phyloP scores from a whole-genome alignment of 2,888 invertebrate species.

The Phytoseiulus persimilis region DNA sequence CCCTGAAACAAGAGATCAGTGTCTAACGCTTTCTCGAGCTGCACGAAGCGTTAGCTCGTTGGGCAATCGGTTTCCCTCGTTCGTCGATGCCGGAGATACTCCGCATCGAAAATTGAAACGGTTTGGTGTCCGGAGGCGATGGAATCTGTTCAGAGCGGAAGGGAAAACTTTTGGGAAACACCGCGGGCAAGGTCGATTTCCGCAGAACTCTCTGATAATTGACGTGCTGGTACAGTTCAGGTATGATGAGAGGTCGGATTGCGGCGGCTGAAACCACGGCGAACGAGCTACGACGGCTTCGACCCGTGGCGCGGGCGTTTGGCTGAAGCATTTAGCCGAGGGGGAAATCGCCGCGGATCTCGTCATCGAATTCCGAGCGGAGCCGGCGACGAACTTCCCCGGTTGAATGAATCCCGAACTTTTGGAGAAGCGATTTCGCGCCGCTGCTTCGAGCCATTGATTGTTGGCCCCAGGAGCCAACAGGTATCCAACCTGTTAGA shows the following conservation, averaged over 20 bases:
- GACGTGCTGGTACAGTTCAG: too few species aligned
- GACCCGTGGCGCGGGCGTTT: background rate
- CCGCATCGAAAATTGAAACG: too few species aligned
- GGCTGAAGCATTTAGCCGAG: background rate
- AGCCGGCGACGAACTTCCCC: background rate
- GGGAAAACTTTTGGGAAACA: too few species aligned
- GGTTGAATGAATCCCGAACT: background rate
- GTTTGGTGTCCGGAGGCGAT: too few species aligned
- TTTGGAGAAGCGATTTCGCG: background rate
- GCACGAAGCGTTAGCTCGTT: too few species aligned
- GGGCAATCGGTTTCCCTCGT: too few species aligned
- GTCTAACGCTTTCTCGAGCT: too few species aligned
- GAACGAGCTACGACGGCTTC: background rate
- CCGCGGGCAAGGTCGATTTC: too few species aligned
- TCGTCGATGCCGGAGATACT: too few species aligned
- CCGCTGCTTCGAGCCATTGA: background rate
- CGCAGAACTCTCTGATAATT: too few species aligned
- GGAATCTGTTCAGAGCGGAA: too few species aligned
- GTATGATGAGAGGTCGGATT: background rate
- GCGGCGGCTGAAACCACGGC: background rate
- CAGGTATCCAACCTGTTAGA: background rate
- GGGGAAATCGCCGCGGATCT: background rate
- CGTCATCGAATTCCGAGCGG: background rate
- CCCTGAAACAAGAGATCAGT: too few species aligned
- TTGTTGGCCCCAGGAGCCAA: background rate